A percentile compares a stretch with the other conserved stretches of the same genome.
Conservation (phyloP, 2,113 vertebrate species). For the Penelope pileata region DNA sequence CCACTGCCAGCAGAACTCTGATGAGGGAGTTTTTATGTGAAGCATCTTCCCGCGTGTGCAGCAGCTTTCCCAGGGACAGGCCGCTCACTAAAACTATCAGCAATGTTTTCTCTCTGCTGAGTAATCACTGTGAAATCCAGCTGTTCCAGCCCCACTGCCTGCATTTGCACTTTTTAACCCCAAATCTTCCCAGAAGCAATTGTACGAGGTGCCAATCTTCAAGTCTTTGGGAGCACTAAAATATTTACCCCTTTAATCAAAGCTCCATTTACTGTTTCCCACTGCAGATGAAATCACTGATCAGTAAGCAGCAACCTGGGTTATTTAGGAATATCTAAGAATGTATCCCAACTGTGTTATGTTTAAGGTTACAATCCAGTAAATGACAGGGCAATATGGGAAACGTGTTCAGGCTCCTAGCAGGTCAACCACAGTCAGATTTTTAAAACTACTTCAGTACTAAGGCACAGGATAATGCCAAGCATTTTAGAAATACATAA, state of each 20-base stretch:
- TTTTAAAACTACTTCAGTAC: background rate
- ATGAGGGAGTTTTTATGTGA: background rate
- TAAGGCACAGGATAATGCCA: background rate
- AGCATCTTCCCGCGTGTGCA: background rate
- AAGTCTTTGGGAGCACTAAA: background rate
- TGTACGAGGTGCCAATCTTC: background rate
- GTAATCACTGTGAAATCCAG: background rate
- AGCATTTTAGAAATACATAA: background rate
- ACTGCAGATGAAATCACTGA: background rate
- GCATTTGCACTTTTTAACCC: background rate
- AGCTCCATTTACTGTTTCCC: background rate
- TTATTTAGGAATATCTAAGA: background rate
- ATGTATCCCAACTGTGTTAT: background rate
- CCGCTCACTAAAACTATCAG: background rate
- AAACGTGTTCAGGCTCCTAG: background rate
- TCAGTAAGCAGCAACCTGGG: background rate
- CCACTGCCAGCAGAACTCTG: background rate
- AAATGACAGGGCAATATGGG: background rate
- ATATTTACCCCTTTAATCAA: background rate
- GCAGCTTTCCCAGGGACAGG: background rate
- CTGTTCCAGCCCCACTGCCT: background rate
- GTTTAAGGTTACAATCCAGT: background rate
- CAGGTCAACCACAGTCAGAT: background rate
- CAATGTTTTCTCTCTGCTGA: background rate
- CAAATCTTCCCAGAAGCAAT: background rate